Evolutionary conservation across 2,888 invertebrate genomes (phyloP).

Genomic region (Callimorpha dominula): DNA sequence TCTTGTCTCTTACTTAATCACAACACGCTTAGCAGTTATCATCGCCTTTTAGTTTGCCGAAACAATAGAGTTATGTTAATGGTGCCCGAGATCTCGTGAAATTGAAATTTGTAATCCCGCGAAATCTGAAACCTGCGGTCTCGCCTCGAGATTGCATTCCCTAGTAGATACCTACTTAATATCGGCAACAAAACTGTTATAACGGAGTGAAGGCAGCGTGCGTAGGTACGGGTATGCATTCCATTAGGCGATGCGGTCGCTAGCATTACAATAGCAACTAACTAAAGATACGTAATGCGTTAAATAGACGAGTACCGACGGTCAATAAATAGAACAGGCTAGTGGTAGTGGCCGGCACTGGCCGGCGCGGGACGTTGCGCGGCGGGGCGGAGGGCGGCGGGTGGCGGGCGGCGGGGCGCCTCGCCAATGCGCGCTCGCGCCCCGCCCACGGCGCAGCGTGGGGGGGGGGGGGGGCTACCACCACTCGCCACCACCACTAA

Average conservation of each 20-base stretch:
- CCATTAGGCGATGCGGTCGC: background rate
- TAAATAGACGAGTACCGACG: slow-evolving; percentile 8
- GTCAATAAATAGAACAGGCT: slow-evolving; percentile 14
- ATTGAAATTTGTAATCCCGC: no score
- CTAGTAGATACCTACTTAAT: no score
- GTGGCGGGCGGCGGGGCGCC: slow-evolving; percentile 47
- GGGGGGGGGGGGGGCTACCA: slow-evolving; percentile 24
- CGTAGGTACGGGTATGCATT: background rate
- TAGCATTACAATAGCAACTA: background rate
- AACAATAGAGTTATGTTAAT: no score
- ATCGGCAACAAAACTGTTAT: no score
- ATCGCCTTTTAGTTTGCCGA: no score
- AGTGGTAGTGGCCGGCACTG: slow-evolving; percentile 18
- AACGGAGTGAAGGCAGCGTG: background rate
- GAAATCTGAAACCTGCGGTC: no score
- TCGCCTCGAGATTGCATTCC: no score
- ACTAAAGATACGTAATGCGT: background rate
- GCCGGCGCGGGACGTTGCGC: slow-evolving; percentile 26
- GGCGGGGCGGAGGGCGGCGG: slow-evolving; percentile 25
- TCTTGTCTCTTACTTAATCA: no score
- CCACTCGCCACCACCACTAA: slow-evolving; percentile 46
- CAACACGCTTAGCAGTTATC: no score
- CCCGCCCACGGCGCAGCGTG: slow-evolving; percentile 36
- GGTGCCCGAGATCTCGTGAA: no score
- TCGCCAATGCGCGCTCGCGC: slow-evolving; percentile 26